Evolutionary conservation across 2,888 invertebrate genomes (phyloP).

Genomic region (Heliconius sara): DNA sequence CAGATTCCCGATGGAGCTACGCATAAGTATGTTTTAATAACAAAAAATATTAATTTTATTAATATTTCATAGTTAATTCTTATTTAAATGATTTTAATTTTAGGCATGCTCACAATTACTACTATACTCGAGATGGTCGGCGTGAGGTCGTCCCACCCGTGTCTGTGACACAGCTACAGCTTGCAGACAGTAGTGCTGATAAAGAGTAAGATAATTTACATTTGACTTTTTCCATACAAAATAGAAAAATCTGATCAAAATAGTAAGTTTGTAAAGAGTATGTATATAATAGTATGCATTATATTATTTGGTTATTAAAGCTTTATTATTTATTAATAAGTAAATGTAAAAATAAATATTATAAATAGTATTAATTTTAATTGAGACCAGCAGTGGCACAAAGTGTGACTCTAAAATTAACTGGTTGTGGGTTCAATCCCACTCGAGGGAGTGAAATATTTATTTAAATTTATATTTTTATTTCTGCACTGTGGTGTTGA

Average conservation of each 20-base stretch:
- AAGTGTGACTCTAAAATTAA: too few relatives aligned
- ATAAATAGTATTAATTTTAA: too few relatives aligned
- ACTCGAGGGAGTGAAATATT: too few relatives aligned
- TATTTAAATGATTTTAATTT: constrained; percentile 15
- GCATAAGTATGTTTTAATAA: constrained; percentile 80
- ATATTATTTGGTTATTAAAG: too few relatives aligned
- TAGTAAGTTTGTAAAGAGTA: not conserved
- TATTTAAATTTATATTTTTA: too few relatives aligned
- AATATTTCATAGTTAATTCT: not conserved
- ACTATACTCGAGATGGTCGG: constrained; percentile 91
- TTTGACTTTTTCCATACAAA: not conserved
- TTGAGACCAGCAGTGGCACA: too few relatives aligned
- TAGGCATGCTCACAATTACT: constrained; percentile 91
- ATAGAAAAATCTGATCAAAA: not conserved
- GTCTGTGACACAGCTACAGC: constrained; percentile 73
- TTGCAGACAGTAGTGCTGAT: constrained; percentile 69
- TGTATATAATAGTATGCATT: too few relatives aligned
- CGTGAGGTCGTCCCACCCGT: constrained; percentile 89
- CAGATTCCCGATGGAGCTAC: constrained; percentile 91
- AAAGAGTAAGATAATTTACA: constrained; percentile 66
- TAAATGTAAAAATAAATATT: too few relatives aligned
- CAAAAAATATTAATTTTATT: constrained; percentile 13
- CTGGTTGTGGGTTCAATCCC: too few relatives aligned
- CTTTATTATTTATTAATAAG: too few relatives aligned
- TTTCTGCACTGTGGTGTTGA: too few relatives aligned